Percentiles rank a stretch among this genome's conserved stretches.
Evolutionary conservation across 2,113 vertebrate genomes (phyloP).

Genomic region (Malurus melanocephalus): DNA sequence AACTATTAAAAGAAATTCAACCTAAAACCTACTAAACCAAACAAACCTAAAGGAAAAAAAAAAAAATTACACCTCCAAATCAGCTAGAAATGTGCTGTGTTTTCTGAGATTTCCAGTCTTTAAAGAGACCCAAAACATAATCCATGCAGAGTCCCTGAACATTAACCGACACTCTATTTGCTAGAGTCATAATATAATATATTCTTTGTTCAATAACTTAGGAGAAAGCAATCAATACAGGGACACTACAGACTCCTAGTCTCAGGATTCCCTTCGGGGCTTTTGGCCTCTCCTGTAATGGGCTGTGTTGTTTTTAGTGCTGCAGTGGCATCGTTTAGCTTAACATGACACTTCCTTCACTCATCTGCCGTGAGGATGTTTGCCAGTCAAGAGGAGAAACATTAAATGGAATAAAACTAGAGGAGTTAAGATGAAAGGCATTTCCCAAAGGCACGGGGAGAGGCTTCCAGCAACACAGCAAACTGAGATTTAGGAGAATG

Average conservation of each 20-base stretch:
- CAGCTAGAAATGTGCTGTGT: not conserved
- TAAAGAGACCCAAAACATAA: constrained; percentile 39
- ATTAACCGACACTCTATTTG: constrained; percentile 28
- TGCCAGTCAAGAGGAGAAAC: not conserved
- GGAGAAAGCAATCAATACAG: constrained; percentile 50
- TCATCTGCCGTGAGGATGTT: not conserved
- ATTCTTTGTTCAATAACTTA: constrained; percentile 49
- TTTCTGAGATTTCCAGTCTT: not conserved
- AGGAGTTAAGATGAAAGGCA: not conserved
- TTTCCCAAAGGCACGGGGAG: not conserved
- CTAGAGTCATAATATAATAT: constrained; percentile 14
- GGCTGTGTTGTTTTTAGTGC: not conserved
- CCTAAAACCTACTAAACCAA: not conserved
- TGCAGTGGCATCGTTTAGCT: constrained; percentile 32
- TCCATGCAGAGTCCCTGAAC: not conserved
- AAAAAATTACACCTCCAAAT: not conserved
- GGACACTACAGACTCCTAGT: not conserved
- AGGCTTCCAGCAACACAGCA: not conserved
- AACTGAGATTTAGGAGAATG: not conserved
- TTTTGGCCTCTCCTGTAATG: constrained; percentile 37
- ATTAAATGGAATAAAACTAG: constrained; percentile 15
- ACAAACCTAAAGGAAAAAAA: not conserved
- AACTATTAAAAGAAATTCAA: not conserved
- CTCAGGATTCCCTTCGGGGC: not conserved
- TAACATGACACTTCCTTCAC: constrained; percentile 18